These are phyloP conservation scores for Maniola hyperantus DNA, from an alignment of 2,888 invertebrate species.

Conservation along the genomic window DNA sequence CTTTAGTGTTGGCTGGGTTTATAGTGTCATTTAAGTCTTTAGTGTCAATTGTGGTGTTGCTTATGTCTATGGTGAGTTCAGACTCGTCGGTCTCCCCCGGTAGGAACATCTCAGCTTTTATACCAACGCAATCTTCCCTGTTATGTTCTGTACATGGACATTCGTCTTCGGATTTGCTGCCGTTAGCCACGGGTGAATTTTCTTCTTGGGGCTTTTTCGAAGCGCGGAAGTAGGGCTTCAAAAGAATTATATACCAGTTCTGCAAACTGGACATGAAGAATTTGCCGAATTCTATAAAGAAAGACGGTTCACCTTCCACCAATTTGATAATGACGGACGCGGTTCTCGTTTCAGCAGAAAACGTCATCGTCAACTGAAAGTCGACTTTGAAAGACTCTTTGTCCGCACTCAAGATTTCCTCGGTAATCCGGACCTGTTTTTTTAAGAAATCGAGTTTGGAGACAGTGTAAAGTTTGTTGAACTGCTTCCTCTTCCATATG, in stretches of 20 bases:
- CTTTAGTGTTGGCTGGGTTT: background rate
- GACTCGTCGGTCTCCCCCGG: background rate
- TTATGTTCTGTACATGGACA: background rate
- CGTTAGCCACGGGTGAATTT: background rate
- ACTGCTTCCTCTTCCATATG: slow-evolving; percentile 61
- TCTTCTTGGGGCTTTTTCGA: too few relatives aligned
- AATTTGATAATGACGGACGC: slow-evolving; percentile 45
- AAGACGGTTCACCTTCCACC: slow-evolving; percentile 47
- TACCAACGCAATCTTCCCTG: background rate
- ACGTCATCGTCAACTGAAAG: slow-evolving; percentile 53
- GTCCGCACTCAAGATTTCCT: slow-evolving; percentile 51
- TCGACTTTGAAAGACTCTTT: slow-evolving; percentile 45
- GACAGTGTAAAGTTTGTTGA: slow-evolving; percentile 42
- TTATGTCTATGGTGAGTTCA: background rate
- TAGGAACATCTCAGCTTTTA: background rate
- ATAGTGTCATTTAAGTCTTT: background rate
- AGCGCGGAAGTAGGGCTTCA: slow-evolving; percentile 44
- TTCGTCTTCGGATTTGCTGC: background rate
- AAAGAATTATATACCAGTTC: slow-evolving; percentile 52
- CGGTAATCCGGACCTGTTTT: slow-evolving; percentile 54
- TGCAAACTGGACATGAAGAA: slow-evolving; percentile 54
- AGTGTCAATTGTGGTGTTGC: background rate
- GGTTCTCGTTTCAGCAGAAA: slow-evolving; percentile 45
- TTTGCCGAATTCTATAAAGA: slow-evolving; percentile 57
- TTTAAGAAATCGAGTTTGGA: slow-evolving; percentile 46